Evolutionary conservation across 2,888 invertebrate genomes (phyloP).

Genomic region (Tetragonisca angustula): DNA sequence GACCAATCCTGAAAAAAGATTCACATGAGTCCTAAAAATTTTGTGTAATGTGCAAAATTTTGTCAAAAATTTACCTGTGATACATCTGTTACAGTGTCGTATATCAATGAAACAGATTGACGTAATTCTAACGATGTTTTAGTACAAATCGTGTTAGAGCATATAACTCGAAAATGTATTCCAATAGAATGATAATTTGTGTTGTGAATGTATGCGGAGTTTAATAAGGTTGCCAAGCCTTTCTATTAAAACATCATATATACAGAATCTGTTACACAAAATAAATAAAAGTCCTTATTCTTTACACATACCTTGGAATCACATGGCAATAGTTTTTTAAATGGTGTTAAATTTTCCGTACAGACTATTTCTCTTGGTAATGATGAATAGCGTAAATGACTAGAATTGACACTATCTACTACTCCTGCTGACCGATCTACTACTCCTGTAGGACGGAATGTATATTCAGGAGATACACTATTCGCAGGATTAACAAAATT

Average conservation of each 20-base stretch:
- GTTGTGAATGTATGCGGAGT: constrained; percentile 95
- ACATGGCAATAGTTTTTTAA: constrained; percentile 98
- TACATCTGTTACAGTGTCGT: constrained; percentile 87
- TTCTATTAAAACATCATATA: constrained; percentile 83
- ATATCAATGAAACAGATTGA: constrained; percentile 94
- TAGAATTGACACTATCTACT: constrained; percentile 81
- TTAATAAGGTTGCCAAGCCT: constrained; percentile 94
- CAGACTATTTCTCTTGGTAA: constrained; percentile 98
- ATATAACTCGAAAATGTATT: constrained; percentile 93
- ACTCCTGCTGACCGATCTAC: constrained; percentile 65
- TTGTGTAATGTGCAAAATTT: neutral
- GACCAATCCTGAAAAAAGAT: constrained; percentile 90
- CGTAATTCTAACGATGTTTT: constrained; percentile 91
- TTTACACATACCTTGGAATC: constrained; percentile 88
- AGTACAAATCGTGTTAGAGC: constrained; percentile 87
- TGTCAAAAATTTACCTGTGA: constrained; percentile 71
- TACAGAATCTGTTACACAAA: constrained; percentile 22
- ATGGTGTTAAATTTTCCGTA: constrained; percentile 99
- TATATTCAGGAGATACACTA: constrained; percentile 92
- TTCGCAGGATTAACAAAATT: constrained; percentile 96
- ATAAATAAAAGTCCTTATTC: neutral
- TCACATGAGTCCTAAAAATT: neutral
- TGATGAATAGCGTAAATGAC: constrained; percentile 92
- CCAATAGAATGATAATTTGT: constrained; percentile 96
- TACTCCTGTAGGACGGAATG: constrained; percentile 91